Evolutionary conservation across 2,888 invertebrate species (phyloP).

Genomic region (Agriotes lineatus): DNA sequence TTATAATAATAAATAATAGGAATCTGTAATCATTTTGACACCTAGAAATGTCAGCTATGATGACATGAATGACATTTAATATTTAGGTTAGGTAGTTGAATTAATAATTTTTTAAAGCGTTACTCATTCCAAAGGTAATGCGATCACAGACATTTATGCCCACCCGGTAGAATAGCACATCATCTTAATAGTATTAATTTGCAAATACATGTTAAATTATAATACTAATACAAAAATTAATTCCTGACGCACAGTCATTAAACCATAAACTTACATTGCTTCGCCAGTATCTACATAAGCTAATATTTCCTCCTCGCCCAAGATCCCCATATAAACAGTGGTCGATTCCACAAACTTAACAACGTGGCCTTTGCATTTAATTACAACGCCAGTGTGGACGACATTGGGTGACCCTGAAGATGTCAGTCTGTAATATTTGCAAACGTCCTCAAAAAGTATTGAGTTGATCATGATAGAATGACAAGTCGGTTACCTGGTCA

Average conservation of each 20-base stretch:
- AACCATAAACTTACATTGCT: constrained; percentile 85
- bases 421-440: constrained; percentile 72
- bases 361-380: constrained; percentile 73
- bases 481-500: constrained; percentile 68
- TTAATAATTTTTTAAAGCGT: too few relatives aligned
- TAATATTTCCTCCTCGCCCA: constrained; percentile 80
- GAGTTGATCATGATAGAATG: background rate
- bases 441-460: background rate
- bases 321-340: constrained; percentile 82
- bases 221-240: background rate
- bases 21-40: too few relatives aligned
- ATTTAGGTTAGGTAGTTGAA: too few relatives aligned
- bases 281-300: constrained; percentile 90
- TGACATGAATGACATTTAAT: too few relatives aligned
- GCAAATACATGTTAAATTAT: background rate
- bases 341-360: constrained; percentile 85
- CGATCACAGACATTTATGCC: too few relatives aligned
- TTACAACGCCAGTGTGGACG: constrained; percentile 89
- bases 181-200: too few relatives aligned
- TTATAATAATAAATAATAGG: too few relatives aligned
- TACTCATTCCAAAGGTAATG: too few relatives aligned
- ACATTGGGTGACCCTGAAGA: constrained; percentile 77
- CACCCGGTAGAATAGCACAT: too few relatives aligned
- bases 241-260: too few relatives aligned
- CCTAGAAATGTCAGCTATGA: too few relatives aligned